Conservation (phyloP, 2,797 vertebrate genomes). For the Babyrousa celebensis region DNA sequence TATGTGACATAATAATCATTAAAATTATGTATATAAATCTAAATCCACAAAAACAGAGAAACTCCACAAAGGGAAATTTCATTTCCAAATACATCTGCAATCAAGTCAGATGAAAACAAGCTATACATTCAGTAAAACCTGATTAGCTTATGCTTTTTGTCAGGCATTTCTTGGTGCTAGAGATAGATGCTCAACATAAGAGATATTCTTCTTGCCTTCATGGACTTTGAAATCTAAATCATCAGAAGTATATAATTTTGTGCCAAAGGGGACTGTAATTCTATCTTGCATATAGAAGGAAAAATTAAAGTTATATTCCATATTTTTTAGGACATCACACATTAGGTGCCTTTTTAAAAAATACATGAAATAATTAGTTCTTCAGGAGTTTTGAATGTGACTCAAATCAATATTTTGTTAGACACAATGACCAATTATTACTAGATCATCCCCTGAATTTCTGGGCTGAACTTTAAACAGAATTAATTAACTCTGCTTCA, state of each 20-base stretch:
- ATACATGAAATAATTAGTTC: neutral
- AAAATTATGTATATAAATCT: neutral
- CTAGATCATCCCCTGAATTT: neutral
- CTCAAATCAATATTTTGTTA: neutral
- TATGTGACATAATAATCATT: neutral
- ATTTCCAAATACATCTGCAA: neutral
- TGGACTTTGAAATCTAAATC: neutral
- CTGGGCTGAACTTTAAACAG: neutral
- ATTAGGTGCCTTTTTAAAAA: neutral
- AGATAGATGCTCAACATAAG: neutral
- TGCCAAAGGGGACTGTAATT: neutral
- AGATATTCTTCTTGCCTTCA: neutral
- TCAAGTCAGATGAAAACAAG: neutral
- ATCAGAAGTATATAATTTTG: neutral
- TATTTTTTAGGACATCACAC: neutral
- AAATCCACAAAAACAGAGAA: conserved; percentile 51
- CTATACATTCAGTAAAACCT: neutral
- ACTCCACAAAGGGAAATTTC: neutral
- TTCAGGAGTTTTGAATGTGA: neutral
- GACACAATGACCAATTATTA: neutral
- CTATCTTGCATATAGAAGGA: neutral
- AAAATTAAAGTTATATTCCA: neutral
- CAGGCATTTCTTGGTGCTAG: neutral
- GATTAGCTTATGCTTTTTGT: neutral
- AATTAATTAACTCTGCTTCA: conserved; percentile 40